Conservation (phyloP, 1,140 invertebrate genomes). For the Aphaenogaster floridana region DNA sequence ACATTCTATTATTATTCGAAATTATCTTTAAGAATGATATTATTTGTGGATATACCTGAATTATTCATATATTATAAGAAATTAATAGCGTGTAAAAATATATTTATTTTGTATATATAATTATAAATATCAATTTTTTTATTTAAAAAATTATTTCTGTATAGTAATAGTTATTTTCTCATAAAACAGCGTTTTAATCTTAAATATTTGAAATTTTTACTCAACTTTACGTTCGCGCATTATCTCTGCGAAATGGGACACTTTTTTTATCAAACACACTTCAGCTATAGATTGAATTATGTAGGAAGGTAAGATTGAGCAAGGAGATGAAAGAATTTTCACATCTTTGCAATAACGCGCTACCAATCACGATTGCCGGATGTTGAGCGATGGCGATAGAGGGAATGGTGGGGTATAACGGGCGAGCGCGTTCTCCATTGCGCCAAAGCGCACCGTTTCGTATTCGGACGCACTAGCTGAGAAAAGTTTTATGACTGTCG, state of each 20-base stretch:
- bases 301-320: not conserved
- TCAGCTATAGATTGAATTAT: constrained; percentile 17
- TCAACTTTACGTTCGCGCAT: not conserved
- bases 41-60: no score
- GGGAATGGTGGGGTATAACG: not conserved
- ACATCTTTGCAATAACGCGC: not conserved
- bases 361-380: constrained; percentile 15
- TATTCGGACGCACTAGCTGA: constrained; percentile 57
- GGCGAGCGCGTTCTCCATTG: constrained; percentile 6
- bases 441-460: constrained; percentile 19
- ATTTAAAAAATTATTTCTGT: no score
- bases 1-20: no score
- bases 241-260: not conserved
- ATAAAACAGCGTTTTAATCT: no score
- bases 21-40: no score
- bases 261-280: not conserved
- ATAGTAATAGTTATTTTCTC: no score
- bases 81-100: no score
- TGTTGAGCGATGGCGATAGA: constrained; percentile 24
- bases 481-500: constrained; percentile 60
- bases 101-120: no score
- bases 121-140: no score
- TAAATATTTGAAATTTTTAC: not conserved
- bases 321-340: constrained; percentile 8
- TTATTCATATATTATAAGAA: no score